phyloP scores from a whole-genome alignment of 2,113 vertebrate species.

The Parotia lawesii region DNA sequence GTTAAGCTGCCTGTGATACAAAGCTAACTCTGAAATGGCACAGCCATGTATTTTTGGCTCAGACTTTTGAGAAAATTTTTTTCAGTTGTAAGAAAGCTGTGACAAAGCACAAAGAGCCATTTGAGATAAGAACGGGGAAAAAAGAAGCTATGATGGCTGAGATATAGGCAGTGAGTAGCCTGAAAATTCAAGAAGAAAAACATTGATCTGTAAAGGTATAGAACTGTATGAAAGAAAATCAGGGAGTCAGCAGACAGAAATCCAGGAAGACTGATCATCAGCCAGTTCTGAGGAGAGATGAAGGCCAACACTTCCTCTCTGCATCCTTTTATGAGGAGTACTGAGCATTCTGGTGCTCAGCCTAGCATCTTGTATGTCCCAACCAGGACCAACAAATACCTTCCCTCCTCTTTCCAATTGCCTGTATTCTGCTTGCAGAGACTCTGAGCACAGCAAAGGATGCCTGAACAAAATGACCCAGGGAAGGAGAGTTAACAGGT shows the following conservation, averaged over 20 bases:
- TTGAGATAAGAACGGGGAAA: background rate
- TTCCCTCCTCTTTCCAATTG: background rate
- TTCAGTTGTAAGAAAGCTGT: background rate
- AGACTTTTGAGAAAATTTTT: background rate
- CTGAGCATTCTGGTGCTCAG: background rate
- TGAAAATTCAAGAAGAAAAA: background rate
- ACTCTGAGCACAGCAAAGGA: background rate
- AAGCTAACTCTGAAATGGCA: background rate
- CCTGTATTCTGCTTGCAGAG: background rate
- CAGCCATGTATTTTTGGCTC: background rate
- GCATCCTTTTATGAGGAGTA: background rate
- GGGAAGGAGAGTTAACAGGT: background rate
- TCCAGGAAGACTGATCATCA: background rate
- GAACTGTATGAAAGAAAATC: background rate
- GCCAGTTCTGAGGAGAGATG: background rate
- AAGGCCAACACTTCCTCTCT: background rate
- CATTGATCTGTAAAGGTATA: background rate
- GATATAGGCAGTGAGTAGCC: background rate
- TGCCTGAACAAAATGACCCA: background rate
- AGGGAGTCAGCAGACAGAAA: background rate
- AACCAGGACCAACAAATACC: background rate
- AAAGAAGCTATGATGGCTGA: background rate
- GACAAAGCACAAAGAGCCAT: background rate
- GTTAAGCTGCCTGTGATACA: background rate
- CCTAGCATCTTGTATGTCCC: background rate